Evolutionary conservation across 2,888 invertebrate genomes (phyloP).

Genomic region (Heterodera filipjevi): DNA sequence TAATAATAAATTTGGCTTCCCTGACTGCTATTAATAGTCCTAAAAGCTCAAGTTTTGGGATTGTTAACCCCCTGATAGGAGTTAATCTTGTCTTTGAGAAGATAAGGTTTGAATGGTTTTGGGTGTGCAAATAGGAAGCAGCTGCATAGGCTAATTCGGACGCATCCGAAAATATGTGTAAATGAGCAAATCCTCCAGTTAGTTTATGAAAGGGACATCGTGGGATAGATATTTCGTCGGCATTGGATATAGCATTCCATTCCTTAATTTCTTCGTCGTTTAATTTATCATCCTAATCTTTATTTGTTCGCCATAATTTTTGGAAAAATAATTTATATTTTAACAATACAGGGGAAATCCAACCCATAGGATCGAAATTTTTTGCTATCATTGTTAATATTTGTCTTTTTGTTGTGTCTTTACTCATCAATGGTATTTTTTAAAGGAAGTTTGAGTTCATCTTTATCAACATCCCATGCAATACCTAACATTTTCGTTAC

Average conservation of each 20-base stretch:
- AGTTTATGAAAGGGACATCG: too few species aligned
- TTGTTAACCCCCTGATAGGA: neutral
- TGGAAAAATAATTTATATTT: neutral
- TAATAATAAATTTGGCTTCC: neutral
- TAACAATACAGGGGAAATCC: neutral
- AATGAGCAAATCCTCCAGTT: neutral
- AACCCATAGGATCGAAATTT: too few species aligned
- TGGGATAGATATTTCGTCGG: neutral
- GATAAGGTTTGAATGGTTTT: neutral
- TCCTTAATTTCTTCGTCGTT: neutral
- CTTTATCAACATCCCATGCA: neutral
- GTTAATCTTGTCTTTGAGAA: neutral
- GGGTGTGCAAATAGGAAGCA: neutral
- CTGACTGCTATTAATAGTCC: constrained; percentile 1
- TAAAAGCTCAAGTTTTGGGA: constrained; percentile 11
- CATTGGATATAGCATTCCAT: neutral
- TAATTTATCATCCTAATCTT: neutral
- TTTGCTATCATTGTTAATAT: too few species aligned
- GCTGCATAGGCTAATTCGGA: neutral
- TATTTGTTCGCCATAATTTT: neutral
- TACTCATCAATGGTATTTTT: neutral
- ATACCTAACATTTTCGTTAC: neutral
- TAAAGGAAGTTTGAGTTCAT: neutral
- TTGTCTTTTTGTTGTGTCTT: too few species aligned
- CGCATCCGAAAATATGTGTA: neutral